A percentile compares a stretch with the other conserved stretches of the same genome.
These are phyloP conservation scores for Pampus argenteus DNA, from an alignment of 2,797 vertebrate species.

Conservation along the genomic window DNA sequence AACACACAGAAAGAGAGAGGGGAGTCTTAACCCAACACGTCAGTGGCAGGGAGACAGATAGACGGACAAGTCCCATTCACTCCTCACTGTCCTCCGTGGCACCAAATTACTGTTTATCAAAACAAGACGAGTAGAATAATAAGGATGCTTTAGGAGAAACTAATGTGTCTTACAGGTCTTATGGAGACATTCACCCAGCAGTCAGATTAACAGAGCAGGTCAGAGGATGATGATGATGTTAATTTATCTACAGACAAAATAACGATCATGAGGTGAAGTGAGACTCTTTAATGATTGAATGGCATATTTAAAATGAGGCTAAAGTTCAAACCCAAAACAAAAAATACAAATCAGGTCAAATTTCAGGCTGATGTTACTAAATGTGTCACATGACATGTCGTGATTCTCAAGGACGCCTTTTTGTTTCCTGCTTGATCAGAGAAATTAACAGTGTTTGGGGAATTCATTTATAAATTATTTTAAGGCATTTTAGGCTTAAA, in stretches of 20 bases:
- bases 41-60: constrained; percentile 72
- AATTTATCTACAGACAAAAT: constrained; percentile 18
- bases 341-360: not conserved
- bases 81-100: constrained; percentile 73
- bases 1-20: constrained; percentile 72
- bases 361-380: too few relatives aligned
- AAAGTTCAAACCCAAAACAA: not conserved
- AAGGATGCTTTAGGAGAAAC: constrained; percentile 62
- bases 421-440: not conserved
- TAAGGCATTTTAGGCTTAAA: not conserved
- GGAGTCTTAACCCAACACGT: constrained; percentile 71
- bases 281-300: not conserved
- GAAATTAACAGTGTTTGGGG: too few relatives aligned
- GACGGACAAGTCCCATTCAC: constrained; percentile 76
- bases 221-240: constrained; percentile 35
- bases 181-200: constrained; percentile 35
- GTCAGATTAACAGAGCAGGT: constrained; percentile 59
- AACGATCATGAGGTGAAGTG: not conserved
- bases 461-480: too few relatives aligned
- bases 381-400: not conserved
- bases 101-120: constrained; percentile 82
- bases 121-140: constrained; percentile 71
- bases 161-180: constrained; percentile 49
- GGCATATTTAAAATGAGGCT: not conserved
- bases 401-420: too few relatives aligned